A percentile compares a stretch with the other conserved stretches of the same genome.
Conservation (phyloP, 2,888 invertebrate genomes). For the Adelognathus sp. region DNA sequence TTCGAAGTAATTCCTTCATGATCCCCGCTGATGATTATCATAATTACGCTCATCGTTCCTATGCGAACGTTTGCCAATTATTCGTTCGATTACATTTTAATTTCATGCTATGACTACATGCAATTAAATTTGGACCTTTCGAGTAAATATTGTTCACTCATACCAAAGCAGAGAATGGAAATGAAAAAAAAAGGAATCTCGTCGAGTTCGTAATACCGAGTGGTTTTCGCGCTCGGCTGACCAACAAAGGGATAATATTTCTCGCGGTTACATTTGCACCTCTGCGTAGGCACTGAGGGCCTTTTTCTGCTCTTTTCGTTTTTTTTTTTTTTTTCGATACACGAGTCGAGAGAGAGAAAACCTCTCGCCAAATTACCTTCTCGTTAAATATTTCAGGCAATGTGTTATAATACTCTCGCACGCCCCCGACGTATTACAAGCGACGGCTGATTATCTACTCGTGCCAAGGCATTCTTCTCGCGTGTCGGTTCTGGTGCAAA, state of each 20-base stretch:
- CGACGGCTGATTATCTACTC: constrained; percentile 74
- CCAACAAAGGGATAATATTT: constrained; percentile 36
- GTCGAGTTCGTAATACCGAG: background rate
- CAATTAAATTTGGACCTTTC: background rate
- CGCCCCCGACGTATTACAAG: constrained; percentile 72
- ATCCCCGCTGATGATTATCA: background rate
- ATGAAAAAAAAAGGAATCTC: background rate
- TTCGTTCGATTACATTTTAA: background rate
- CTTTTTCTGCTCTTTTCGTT: background rate
- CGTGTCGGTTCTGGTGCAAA: constrained; percentile 59
- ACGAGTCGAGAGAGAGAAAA: constrained; percentile 8
- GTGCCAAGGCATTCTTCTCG: constrained; percentile 60
- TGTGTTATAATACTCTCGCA: constrained; percentile 76
- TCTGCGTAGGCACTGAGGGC: background rate
- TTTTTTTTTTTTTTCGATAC: background rate
- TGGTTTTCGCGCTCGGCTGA: background rate
- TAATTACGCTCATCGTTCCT: background rate
- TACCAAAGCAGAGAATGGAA: background rate
- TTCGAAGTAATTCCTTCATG: too few species aligned
- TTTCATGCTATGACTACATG: background rate
- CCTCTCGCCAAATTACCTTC: constrained; percentile 72
- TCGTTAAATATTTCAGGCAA: constrained; percentile 77
- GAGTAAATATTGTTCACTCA: background rate
- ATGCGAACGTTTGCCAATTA: background rate
- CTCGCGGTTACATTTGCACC: constrained; percentile 39